Evolutionary conservation across 2,797 vertebrate species (phyloP).

Genomic region (Enteromius mattozi): DNA sequence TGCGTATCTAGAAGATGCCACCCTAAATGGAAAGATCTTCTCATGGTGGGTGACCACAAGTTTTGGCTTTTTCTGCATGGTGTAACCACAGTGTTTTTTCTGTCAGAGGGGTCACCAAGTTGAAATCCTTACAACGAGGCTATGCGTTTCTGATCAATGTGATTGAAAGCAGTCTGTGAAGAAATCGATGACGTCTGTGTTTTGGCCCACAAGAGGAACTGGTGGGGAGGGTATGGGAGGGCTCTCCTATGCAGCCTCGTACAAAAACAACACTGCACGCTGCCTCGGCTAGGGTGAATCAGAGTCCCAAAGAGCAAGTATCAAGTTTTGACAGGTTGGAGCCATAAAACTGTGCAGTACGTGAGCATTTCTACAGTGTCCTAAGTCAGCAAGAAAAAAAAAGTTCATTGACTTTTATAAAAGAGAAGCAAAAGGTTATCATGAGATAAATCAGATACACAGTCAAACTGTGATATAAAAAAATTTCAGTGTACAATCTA

Average conservation of each 20-base stretch:
- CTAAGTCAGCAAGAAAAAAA: too few species aligned
- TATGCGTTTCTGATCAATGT: conserved; percentile 34
- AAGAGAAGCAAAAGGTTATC: not conserved
- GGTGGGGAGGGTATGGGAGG: not conserved
- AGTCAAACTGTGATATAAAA: not conserved
- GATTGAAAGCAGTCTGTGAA: conserved; percentile 35
- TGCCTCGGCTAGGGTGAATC: conserved; percentile 11
- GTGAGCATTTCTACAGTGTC: not conserved
- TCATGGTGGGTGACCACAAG: not conserved
- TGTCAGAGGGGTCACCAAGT: not conserved
- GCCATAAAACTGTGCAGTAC: not conserved
- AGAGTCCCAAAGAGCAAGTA: conserved; percentile 33
- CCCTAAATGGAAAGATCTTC: not conserved
- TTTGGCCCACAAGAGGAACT: conserved; percentile 34
- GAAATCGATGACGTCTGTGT: conserved; percentile 40
- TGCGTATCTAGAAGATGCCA: conserved; percentile 20
- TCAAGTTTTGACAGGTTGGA: conserved; percentile 30
- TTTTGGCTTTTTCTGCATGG: conserved; percentile 9
- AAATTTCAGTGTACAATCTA: not conserved
- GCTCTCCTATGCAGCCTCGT: conserved; percentile 19
- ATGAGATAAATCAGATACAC: not conserved
- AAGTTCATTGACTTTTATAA: not conserved
- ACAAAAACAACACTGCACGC: conserved; percentile 45
- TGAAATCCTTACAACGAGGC: conserved; percentile 28
- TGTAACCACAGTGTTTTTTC: conserved; percentile 5